Conservation (phyloP, 2,888 invertebrate genomes). For the Troides helena region DNA sequence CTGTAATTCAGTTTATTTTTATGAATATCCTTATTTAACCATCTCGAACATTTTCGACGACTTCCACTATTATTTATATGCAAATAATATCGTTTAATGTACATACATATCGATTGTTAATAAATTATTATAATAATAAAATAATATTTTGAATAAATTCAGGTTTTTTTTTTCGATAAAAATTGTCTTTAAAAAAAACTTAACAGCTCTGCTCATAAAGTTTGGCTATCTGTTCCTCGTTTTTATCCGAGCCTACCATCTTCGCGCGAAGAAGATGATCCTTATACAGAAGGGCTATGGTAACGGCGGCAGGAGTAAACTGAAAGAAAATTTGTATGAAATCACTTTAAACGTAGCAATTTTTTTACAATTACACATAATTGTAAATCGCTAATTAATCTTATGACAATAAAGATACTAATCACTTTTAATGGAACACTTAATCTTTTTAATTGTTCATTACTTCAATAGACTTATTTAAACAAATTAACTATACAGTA, state of each 20-base stretch:
- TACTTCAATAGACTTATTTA: too few species aligned
- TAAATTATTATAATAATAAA: constrained; percentile 15
- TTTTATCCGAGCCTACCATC: constrained; percentile 35
- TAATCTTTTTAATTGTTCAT: too few species aligned
- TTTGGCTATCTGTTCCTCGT: constrained; percentile 19
- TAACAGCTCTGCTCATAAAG: constrained; percentile 14
- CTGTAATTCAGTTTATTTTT: background rate
- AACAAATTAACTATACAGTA: too few species aligned
- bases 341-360: background rate
- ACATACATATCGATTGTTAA: constrained; percentile 19
- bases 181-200: background rate
- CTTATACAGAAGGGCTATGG: constrained; percentile 43
- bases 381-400: too few species aligned
- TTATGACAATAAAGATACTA: too few species aligned
- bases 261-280: constrained; percentile 48
- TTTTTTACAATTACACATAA: background rate
- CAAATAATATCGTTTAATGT: constrained; percentile 1
- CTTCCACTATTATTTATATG: background rate
- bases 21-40: background rate
- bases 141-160: constrained; percentile 13
- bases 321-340: background rate
- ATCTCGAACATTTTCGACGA: background rate
- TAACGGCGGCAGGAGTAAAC: constrained; percentile 43
- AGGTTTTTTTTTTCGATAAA: background rate
- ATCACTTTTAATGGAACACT: background rate